Conservation (phyloP, 1,140 invertebrate species). For the Apolygus lucorum region DNA sequence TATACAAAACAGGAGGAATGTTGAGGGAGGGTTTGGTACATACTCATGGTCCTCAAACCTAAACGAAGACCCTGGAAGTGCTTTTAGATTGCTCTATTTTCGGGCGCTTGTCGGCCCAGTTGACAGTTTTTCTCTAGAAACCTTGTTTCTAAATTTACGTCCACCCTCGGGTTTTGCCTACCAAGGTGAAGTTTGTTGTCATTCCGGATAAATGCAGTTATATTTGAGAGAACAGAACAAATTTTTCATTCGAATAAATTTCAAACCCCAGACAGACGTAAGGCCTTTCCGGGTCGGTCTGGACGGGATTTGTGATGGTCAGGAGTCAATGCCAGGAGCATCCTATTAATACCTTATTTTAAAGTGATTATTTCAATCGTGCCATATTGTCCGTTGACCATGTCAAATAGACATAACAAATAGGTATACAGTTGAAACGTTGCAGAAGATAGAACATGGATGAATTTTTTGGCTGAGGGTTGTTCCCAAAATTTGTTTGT, state of each 20-base stretch:
- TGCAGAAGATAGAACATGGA: background rate
- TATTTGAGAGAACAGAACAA: background rate
- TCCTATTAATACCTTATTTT: too few relatives aligned
- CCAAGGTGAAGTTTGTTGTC: background rate
- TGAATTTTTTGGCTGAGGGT: background rate
- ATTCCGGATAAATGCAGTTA: background rate
- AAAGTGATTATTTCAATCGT: background rate
- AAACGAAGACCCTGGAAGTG: background rate
- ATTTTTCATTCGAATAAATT: background rate
- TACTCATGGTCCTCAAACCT: too few relatives aligned
- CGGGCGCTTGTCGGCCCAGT: background rate
- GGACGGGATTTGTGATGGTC: background rate
- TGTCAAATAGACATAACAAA: background rate
- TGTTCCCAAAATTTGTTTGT: background rate
- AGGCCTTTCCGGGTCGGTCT: background rate
- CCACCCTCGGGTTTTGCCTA: background rate
- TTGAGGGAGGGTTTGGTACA: too few relatives aligned
- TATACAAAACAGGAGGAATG: too few relatives aligned
- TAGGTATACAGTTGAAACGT: background rate
- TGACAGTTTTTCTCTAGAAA: background rate
- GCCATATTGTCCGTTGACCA: background rate
- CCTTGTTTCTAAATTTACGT: background rate
- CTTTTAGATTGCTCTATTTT: background rate
- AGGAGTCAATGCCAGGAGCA: too few relatives aligned
- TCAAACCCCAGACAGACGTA: background rate